Conservation (phyloP, 2,888 invertebrate species). For the Ferrisia virgata region DNA sequence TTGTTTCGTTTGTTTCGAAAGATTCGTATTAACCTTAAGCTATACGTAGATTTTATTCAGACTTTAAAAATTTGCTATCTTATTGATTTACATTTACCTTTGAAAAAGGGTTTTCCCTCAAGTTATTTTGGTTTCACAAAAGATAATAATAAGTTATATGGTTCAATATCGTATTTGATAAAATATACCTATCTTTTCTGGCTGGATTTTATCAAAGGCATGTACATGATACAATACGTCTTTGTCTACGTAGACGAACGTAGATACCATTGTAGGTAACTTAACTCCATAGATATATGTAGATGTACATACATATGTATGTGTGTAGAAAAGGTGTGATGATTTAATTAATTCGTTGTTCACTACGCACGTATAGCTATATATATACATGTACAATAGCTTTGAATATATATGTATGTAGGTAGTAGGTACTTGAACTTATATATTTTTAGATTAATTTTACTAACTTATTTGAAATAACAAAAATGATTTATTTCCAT, state of each 20-base stretch:
- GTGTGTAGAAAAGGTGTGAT: neutral
- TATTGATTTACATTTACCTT: constrained; percentile 6
- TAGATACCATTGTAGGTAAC: too few species aligned
- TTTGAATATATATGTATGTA: too few species aligned
- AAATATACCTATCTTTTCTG: neutral
- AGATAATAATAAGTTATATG: neutral
- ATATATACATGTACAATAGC: too few species aligned
- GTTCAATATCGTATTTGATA: neutral
- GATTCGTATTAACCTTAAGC: neutral
- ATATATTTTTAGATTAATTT: too few species aligned
- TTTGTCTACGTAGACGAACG: too few species aligned
- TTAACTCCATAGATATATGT: too few species aligned
- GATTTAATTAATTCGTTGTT: neutral
- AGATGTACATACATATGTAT: too few species aligned
- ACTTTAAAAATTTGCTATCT: neutral
- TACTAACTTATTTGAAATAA: too few species aligned
- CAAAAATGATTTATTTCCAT: too few species aligned
- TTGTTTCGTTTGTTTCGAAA: neutral
- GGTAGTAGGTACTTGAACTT: too few species aligned
- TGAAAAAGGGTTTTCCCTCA: neutral
- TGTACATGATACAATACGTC: too few species aligned
- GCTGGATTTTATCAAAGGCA: neutral
- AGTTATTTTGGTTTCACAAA: neutral
- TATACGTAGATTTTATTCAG: constrained; percentile 13
- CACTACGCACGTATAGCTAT: neutral